phyloP scores from a whole-genome alignment of 2,888 invertebrate species.

The Epinotia bilunana region DNA sequence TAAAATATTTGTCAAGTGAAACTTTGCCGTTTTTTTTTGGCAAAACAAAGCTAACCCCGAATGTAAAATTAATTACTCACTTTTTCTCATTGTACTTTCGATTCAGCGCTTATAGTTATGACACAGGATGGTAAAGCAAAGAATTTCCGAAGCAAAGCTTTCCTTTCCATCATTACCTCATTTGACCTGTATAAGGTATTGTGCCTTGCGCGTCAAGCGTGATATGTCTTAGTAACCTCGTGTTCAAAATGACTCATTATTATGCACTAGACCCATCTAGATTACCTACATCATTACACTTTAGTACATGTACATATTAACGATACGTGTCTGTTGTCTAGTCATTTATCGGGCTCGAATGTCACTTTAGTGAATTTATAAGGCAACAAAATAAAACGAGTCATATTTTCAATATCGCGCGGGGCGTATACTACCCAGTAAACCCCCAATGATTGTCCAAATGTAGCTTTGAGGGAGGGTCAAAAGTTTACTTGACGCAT shows the following conservation, averaged over 20 bases:
- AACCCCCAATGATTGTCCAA: no score
- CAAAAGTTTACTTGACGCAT: no score
- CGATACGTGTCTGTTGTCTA: not conserved
- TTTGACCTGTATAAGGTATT: conserved; percentile 21
- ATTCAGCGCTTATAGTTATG: no score
- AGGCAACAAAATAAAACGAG: no score
- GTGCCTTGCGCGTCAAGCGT: conserved; percentile 8
- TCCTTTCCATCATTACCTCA: conserved; percentile 11
- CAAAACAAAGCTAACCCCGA: no score
- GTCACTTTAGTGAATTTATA: not conserved
- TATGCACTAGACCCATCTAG: conserved; percentile 13
- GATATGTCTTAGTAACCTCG: conserved; percentile 31
- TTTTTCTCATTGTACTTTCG: no score
- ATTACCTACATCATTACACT: not conserved
- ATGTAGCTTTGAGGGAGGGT: no score
- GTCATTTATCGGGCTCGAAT: conserved; percentile 1
- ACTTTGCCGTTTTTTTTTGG: no score
- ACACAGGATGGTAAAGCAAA: no score
- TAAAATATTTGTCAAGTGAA: no score
- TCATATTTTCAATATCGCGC: no score
- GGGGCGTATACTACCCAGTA: no score
- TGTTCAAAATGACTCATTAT: conserved; percentile 30
- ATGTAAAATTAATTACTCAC: not conserved
- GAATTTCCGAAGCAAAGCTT: conserved; percentile 3
- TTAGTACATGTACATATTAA: not conserved